These are phyloP conservation scores for Drosophila borborema DNA, from an alignment of 2,888 invertebrate species.

Conservation along the genomic window DNA sequence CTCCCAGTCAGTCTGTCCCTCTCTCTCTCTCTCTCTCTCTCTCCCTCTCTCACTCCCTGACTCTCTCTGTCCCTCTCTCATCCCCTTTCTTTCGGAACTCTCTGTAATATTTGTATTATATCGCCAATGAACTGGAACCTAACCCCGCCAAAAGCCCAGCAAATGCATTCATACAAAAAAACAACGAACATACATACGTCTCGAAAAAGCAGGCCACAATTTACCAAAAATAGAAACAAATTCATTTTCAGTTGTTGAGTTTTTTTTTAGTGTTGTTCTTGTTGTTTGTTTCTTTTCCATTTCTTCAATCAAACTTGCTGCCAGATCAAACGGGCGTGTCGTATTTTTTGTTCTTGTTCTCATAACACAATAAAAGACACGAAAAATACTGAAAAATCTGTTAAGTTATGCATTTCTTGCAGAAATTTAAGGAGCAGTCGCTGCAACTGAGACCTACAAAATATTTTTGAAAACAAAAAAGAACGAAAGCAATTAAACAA, in stretches of 20 bases:
- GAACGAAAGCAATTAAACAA: no score
- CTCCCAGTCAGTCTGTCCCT: neutral
- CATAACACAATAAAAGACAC: constrained; percentile 4
- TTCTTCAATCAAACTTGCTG: neutral
- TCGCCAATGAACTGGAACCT: constrained; percentile 66
- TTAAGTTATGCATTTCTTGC: constrained; percentile 25
- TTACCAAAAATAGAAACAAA: constrained; percentile 57
- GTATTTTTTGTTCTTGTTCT: constrained; percentile 24
- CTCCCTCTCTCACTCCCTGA: neutral
- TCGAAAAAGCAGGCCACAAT: constrained; percentile 57
- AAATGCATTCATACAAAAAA: constrained; percentile 22
- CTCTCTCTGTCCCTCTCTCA: neutral
- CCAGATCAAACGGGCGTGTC: constrained; percentile 42
- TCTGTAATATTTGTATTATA: constrained; percentile 50
- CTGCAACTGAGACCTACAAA: constrained; percentile 15
- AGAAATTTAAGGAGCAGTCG: constrained; percentile 51
- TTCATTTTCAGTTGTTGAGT: constrained; percentile 31
- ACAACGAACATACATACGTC: constrained; percentile 17
- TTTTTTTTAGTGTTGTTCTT: neutral
- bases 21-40: neutral
- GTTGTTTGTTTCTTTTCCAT: neutral
- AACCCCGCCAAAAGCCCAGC: constrained; percentile 24
- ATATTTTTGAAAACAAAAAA: neutral
- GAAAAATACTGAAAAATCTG: constrained; percentile 15
- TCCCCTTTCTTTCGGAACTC: neutral